Evolutionary conservation across 2,797 vertebrate species (phyloP).

Genomic region (Masticophis lateralis): DNA sequence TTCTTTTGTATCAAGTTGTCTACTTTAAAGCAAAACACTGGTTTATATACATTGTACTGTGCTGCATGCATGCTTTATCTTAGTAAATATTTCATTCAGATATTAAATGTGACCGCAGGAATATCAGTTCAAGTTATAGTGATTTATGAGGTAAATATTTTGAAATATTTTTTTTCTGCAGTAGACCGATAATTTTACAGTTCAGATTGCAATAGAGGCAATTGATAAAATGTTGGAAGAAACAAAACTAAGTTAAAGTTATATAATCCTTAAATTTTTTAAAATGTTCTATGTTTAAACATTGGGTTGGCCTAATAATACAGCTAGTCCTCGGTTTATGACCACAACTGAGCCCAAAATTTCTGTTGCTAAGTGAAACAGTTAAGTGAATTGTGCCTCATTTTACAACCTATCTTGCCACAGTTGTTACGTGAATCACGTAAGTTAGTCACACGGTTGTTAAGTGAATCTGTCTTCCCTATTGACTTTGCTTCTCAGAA

Average conservation of each 20-base stretch:
- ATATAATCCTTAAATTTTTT: background rate
- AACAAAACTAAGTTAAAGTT: background rate
- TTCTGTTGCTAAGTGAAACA: background rate
- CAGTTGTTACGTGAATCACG: background rate
- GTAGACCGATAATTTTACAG: background rate
- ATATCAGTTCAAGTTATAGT: background rate
- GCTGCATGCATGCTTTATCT: background rate
- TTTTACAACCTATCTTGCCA: background rate
- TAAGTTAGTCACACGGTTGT: background rate
- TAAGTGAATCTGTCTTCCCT: background rate
- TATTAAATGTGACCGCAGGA: background rate
- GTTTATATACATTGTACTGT: background rate
- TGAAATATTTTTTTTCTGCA: background rate
- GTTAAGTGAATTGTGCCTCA: background rate
- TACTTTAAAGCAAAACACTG: background rate
- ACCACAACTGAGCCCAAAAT: background rate
- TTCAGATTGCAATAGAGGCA: background rate
- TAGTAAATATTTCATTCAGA: background rate
- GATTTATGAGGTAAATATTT: background rate
- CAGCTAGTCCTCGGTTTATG: background rate
- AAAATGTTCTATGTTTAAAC: background rate
- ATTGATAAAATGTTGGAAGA: background rate
- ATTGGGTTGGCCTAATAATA: background rate
- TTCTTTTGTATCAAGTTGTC: background rate
- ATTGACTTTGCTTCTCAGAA: background rate